Evolutionary conservation across 2,113 vertebrate species (phyloP).

Genomic region (Epinephelus lanceolatus): DNA sequence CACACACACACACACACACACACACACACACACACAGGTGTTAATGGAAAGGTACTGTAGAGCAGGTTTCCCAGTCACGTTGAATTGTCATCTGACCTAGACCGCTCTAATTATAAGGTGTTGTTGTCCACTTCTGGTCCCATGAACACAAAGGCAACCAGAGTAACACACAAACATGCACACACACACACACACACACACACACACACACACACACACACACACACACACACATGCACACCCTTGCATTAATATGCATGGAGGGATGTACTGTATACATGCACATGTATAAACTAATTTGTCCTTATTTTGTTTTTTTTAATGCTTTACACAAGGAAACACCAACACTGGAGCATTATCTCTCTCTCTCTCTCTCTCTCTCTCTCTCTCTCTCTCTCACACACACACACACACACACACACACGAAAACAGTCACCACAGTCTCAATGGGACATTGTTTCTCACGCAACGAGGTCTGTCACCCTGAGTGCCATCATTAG

Average conservation of each 20-base stretch:
- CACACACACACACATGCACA: background rate
- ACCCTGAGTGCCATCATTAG: constrained; percentile 59
- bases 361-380: background rate
- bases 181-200: background rate
- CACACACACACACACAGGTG: constrained; percentile 33
- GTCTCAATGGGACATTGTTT: constrained; percentile 56
- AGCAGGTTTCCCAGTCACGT: constrained; percentile 40
- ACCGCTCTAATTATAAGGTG: constrained; percentile 65
- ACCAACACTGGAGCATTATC: background rate
- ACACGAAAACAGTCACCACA: constrained; percentile 27
- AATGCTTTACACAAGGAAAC: background rate
- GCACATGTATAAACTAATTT: background rate
- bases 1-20: constrained; percentile 22
- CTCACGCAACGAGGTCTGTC: constrained; percentile 53
- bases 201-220: too few species aligned
- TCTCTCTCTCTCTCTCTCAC: background rate
- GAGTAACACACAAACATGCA: background rate
- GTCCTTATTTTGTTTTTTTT: background rate
- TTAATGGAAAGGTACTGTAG: constrained; percentile 58
- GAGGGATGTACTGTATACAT: background rate
- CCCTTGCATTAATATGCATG: background rate
- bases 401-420: background rate
- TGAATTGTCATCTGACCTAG: constrained; percentile 50
- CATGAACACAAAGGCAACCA: constrained; percentile 3
- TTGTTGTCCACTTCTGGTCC: constrained; percentile 62